These are phyloP conservation scores for Porites lutea DNA, from an alignment of 64 coral and sea anemone species.

Conservation along the genomic window DNA sequence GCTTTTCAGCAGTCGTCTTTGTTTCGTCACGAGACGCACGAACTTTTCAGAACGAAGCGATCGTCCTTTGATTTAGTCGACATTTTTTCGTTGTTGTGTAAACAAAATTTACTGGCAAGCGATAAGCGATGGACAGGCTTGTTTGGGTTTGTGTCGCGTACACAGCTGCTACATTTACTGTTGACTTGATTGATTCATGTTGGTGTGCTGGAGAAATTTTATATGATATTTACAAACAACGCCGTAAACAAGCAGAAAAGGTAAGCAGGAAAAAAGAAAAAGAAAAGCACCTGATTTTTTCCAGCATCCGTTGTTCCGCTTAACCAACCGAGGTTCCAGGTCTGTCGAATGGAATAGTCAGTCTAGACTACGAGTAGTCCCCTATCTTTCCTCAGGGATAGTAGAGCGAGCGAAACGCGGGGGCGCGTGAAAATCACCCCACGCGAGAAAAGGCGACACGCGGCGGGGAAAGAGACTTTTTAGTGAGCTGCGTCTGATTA, in stretches of 20 bases:
- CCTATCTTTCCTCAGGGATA: no score
- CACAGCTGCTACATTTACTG: neutral
- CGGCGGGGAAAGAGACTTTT: no score
- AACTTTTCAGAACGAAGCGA: neutral
- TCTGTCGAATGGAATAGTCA: no score
- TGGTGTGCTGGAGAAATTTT: neutral
- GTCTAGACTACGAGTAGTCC: no score
- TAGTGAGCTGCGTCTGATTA: no score
- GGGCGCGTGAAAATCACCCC: no score
- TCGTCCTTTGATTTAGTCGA: no score
- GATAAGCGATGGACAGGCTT: constrained; percentile 3
- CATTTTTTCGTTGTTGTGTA: neutral
- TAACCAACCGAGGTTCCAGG: no score
- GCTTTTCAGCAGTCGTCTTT: neutral
- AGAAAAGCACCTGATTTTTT: neutral
- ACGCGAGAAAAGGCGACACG: no score
- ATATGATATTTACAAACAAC: neutral
- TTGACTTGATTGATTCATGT: neutral
- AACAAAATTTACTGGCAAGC: neutral
- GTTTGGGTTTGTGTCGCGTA: neutral
- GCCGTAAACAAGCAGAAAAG: neutral
- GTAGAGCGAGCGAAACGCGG: no score
- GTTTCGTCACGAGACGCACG: neutral
- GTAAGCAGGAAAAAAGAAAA: neutral
- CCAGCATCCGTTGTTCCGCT: neutral